Conservation (phyloP, 2,888 invertebrate species). For the Perithous albicinctus region DNA sequence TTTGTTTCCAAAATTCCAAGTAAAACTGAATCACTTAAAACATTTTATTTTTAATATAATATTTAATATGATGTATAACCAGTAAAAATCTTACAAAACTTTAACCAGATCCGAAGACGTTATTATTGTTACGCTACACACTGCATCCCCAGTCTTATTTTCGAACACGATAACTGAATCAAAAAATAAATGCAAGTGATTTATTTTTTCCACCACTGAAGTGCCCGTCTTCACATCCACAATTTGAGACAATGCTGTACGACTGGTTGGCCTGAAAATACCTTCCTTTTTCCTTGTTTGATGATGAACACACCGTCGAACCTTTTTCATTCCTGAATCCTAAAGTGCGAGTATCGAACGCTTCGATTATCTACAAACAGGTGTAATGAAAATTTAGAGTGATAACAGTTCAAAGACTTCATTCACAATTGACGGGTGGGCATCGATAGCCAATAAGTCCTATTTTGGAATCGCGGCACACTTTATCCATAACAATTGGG, state of each 20-base stretch:
- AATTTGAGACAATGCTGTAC: neutral
- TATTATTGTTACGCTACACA: too few species aligned
- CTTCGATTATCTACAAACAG: neutral
- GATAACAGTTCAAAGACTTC: constrained; percentile 67
- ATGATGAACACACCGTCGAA: constrained; percentile 6
- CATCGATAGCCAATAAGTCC: constrained; percentile 67
- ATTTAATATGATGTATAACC: too few species aligned
- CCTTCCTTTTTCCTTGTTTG: constrained; percentile 13
- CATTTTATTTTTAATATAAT: too few species aligned
- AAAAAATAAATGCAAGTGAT: too few species aligned
- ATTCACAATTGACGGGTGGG: constrained; percentile 72
- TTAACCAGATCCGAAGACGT: too few species aligned
- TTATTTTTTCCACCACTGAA: too few species aligned
- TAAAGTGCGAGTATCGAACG: neutral
- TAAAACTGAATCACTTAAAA: too few species aligned
- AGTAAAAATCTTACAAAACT: too few species aligned
- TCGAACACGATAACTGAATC: too few species aligned
- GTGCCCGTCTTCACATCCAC: neutral
- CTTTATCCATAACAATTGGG: constrained; percentile 72
- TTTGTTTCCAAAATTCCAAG: neutral
- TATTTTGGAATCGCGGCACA: constrained; percentile 73
- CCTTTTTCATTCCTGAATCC: neutral
- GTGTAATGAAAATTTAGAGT: constrained; percentile 40
- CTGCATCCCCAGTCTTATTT: too few species aligned
- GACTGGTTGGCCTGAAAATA: constrained; percentile 8